phyloP scores from a whole-genome alignment of 2,888 invertebrate species.

The Cryptophagus acutangulus region DNA sequence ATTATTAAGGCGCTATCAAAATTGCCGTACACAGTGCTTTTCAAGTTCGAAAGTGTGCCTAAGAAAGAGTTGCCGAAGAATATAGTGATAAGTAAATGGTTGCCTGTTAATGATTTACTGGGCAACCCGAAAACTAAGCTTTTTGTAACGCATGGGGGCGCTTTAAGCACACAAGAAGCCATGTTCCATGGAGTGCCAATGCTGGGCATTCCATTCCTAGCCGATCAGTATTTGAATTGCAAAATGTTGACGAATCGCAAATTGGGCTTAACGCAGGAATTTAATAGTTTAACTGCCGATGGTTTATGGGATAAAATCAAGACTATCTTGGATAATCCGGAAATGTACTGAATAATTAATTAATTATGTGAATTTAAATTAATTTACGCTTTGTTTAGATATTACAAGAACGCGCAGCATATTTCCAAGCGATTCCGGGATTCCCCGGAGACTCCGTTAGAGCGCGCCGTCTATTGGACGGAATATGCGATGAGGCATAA shows the following conservation, averaged over 20 bases:
- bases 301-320: conserved; percentile 22
- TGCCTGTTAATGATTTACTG: conserved; percentile 18
- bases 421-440: conserved; percentile 21
- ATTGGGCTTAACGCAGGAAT: conserved; percentile 27
- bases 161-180: conserved; percentile 29
- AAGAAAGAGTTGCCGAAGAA: conserved; percentile 41
- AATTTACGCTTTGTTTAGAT: conserved; percentile 17
- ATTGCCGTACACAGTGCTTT: conserved; percentile 43
- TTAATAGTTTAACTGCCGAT: conserved; percentile 25
- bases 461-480: conserved; percentile 24
- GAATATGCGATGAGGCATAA: conserved; percentile 25
- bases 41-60: conserved; percentile 43
- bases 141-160: conserved; percentile 30
- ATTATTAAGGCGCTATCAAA: conserved; percentile 40
- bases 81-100: conserved; percentile 27
- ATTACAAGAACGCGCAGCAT: conserved; percentile 19
- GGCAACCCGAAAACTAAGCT: conserved; percentile 18
- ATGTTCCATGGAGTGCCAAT: conserved; percentile 28
- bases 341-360: conserved; percentile 27
- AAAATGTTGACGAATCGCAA: conserved; percentile 30
- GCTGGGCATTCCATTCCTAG: conserved; percentile 27
- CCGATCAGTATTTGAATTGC: conserved; percentile 33
- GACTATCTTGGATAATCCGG: conserved; percentile 27
- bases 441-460: conserved; percentile 20
- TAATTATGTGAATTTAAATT: background rate